Evolutionary conservation across 2,888 invertebrate species (phyloP).

Genomic region (Mythimna loreyi): DNA sequence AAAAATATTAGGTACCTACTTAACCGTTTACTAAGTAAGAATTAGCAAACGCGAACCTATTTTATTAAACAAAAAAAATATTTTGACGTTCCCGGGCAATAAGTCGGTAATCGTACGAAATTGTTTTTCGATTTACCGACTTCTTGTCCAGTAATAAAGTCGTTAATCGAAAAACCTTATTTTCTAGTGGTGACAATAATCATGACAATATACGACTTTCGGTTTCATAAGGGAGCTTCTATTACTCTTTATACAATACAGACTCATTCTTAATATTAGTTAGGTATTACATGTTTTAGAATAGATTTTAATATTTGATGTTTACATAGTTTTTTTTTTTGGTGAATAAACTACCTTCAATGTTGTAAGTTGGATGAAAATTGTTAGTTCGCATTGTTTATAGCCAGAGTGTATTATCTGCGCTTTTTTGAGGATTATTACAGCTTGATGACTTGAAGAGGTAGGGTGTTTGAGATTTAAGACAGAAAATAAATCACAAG

Average conservation of each 20-base stretch:
- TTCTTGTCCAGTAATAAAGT: too few species aligned
- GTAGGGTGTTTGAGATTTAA: background rate
- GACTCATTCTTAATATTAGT: constrained; percentile 37
- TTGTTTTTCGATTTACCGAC: too few species aligned
- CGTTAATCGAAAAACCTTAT: background rate
- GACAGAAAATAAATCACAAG: background rate
- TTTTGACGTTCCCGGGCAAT: too few species aligned
- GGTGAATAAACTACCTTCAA: constrained; percentile 8
- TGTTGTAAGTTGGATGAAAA: constrained; percentile 16
- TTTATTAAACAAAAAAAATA: too few species aligned
- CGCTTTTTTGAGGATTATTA: constrained; percentile 4
- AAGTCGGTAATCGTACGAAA: too few species aligned
- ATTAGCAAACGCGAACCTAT: background rate
- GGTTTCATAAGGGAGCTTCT: constrained; percentile 12
- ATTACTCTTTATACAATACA: background rate
- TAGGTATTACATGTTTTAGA: constrained; percentile 37
- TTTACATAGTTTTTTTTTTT: constrained; percentile 19
- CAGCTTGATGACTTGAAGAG: background rate
- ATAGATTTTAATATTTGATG: constrained; percentile 17
- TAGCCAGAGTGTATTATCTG: constrained; percentile 36
- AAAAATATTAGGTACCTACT: too few species aligned
- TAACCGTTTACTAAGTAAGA: background rate
- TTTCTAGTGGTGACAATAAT: background rate
- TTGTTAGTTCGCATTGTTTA: constrained; percentile 26
- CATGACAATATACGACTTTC: background rate